Conservation (phyloP, 1,140 invertebrate species). For the Danaus plexippus region DNA sequence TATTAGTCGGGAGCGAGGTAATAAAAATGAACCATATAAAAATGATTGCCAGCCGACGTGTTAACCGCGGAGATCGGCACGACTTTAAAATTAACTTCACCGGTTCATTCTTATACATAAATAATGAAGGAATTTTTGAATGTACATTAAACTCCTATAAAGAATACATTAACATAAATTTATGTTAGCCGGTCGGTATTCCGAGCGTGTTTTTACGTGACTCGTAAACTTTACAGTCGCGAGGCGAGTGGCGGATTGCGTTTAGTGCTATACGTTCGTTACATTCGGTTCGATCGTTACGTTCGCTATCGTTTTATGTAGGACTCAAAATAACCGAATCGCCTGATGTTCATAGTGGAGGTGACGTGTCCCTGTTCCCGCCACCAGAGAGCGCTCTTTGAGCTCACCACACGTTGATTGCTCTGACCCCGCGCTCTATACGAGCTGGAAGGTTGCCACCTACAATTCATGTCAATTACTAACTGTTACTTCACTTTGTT, state of each 20-base stretch:
- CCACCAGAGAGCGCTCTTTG: constrained; percentile 14
- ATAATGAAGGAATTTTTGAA: constrained; percentile 70
- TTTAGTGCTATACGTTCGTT: constrained; percentile 39
- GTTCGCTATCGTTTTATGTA: constrained; percentile 64
- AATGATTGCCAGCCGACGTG: constrained; percentile 44
- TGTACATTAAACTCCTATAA: constrained; percentile 72
- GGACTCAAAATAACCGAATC: constrained; percentile 69
- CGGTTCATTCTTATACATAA: constrained; percentile 70
- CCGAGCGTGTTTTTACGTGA: constrained; percentile 70
- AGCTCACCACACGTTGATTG: constrained; percentile 6
- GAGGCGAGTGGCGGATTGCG: constrained; percentile 62
- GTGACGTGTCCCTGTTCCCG: constrained; percentile 27
- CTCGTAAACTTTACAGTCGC: constrained; percentile 71
- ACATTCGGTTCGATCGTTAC: constrained; percentile 4
- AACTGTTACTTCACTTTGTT: too few relatives aligned
- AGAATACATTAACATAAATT: constrained; percentile 73
- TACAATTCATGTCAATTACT: too few relatives aligned
- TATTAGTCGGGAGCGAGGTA: constrained; percentile 42
- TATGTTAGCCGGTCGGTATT: constrained; percentile 66
- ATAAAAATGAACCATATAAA: constrained; percentile 31
- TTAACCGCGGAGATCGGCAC: constrained; percentile 52
- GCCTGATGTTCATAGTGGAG: constrained; percentile 46
- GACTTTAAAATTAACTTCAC: constrained; percentile 70
- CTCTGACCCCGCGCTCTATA: constrained; percentile 7
- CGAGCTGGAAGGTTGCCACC: constrained; percentile 8